Percentiles rank a stretch among this genome's conserved stretches.
These are phyloP conservation scores for Anorthoa munda DNA, from an alignment of 2,888 invertebrate genomes.

Conservation along the genomic window DNA sequence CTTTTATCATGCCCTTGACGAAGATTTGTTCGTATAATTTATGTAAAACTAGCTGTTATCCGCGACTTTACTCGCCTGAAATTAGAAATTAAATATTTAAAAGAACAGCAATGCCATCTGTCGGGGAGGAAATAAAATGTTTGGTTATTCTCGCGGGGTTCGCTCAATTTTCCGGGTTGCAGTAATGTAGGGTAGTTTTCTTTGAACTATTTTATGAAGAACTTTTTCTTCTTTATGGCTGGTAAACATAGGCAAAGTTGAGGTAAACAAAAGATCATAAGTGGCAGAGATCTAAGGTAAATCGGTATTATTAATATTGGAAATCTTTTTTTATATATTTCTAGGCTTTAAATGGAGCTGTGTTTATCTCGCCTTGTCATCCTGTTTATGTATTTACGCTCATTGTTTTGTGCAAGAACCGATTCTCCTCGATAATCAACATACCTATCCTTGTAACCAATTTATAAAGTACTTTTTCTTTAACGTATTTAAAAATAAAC, in stretches of 20 bases:
- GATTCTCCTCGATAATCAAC: no score
- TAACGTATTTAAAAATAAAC: no score
- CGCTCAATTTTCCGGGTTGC: conserved; percentile 44
- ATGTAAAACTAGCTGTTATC: conserved; percentile 66
- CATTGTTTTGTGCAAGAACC: no score
- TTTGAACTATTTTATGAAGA: conserved; percentile 16
- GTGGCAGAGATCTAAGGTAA: neutral
- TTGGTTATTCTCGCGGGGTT: conserved; percentile 56
- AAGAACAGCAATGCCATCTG: conserved; percentile 61
- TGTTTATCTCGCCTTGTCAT: no score
- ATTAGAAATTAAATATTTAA: conserved; percentile 69
- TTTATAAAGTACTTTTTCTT: no score
- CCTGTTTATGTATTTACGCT: no score
- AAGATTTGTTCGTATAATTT: conserved; percentile 67
- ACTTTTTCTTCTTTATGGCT: neutral
- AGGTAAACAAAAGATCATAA: neutral
- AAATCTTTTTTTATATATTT: no score
- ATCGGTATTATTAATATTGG: neutral
- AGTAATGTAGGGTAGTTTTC: conserved; percentile 39
- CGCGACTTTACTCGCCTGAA: conserved; percentile 62
- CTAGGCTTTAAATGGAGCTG: neutral
- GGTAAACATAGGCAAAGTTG: neutral
- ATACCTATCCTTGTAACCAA: no score
- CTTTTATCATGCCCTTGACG: conserved; percentile 51
- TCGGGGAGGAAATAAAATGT: conserved; percentile 59